Evolutionary conservation across 2,113 vertebrate species (phyloP), one percentile per base, ranked within the genome.

Genomic region (Xenotilapia caudafasciata): DNA sequence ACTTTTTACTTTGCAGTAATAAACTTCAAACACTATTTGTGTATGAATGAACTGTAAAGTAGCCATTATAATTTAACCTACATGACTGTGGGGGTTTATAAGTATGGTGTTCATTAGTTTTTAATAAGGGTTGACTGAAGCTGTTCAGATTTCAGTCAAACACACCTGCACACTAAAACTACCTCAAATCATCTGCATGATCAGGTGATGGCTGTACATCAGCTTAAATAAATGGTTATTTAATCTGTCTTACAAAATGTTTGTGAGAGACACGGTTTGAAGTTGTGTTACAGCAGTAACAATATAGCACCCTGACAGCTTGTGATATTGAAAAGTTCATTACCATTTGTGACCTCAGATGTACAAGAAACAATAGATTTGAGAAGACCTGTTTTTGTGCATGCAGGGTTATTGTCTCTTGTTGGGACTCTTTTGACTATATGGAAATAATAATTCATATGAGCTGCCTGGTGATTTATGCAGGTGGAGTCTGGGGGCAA

Each of bases 371-470:
- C 87, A 85, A 85, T 82, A 38, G 47, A 21, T 73, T 40, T 49
- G 21, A 35, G 62, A 62, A 58, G 62, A 65, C 40, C 62, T 84
- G 87, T 85, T 83, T 85, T 90, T 60, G 84, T 19, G 45, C 19
- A 8, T 58, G 19, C 31, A 56, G 77, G 12, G 51, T 23, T 56
- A 26, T 33, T 7, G 4, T 5, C 13, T 19, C 15, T 89, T 35
- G 84, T 73, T 53, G 17, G 2, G 68, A 19, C 85, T 91, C 89
- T 83, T 95, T 92, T 93, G 89, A 94, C 86, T 92, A 60, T 89
- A 94, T 95, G 93, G 87, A 93, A 91, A 94, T 92, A 82, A 91
- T 90, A 83, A 90, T 79, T 87, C 79, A 89, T 62, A 85, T 13
- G 75, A 87, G 80, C 84, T 31, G 90, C 54, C 87, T 77, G 90